A percentile compares a stretch with the other conserved stretches of the same genome.
phyloP scores from a whole-genome alignment of 2,113 vertebrate genomes.

The Onychostoma macrolepis region DNA sequence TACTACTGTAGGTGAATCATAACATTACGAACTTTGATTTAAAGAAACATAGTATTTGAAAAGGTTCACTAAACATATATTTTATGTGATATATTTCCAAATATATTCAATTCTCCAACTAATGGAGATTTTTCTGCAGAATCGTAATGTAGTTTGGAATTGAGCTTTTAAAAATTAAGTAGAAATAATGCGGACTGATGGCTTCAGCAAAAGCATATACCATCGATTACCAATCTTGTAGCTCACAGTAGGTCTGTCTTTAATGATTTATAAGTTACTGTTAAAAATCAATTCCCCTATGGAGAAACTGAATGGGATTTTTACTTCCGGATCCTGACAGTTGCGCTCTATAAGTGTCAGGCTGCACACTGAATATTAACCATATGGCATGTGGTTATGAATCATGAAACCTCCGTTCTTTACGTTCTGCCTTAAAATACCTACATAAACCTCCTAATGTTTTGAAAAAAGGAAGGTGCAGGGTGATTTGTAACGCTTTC shows the following conservation, averaged over 20 bases:
- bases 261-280: not conserved
- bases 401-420: not conserved
- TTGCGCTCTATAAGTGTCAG: not conserved
- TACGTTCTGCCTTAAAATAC: conserved; percentile 10
- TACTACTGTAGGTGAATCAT: not conserved
- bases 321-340: not conserved
- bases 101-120: too few species aligned
- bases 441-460: not conserved
- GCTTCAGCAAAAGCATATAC: not conserved
- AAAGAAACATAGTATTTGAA: not conserved
- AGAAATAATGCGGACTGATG: not conserved
- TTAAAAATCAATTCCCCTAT: not conserved
- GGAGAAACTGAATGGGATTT: not conserved
- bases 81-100: too few species aligned
- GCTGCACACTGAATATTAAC: not conserved
- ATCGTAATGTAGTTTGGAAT: not conserved
- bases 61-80: too few species aligned
- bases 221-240: not conserved
- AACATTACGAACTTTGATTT: not conserved
- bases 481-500: not conserved
- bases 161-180: not conserved
- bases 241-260: not conserved
- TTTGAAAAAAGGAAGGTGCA: not conserved
- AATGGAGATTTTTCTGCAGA: not conserved
- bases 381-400: conserved; percentile 1